Conservation (phyloP, 2,888 invertebrate genomes). For the Camponotus fellah region DNA sequence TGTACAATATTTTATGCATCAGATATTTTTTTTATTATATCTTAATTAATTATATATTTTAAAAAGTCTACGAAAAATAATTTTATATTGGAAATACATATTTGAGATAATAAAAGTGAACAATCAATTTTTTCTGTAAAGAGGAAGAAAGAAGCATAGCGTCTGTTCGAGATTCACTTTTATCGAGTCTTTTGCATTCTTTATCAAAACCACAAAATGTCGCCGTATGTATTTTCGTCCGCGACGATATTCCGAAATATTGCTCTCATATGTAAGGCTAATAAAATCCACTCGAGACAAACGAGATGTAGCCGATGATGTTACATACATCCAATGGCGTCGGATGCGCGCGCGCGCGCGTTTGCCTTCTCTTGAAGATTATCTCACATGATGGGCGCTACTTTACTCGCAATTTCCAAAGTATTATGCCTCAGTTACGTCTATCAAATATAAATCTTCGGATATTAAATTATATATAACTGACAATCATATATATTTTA, state of each 20-base stretch:
- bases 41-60: neutral
- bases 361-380: slow-evolving; percentile 9
- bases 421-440: neutral
- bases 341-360: neutral
- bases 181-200: slow-evolving; percentile 4
- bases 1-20: too few relatives aligned
- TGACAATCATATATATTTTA: neutral
- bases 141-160: neutral
- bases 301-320: slow-evolving; percentile 9
- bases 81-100: neutral
- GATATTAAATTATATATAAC: neutral
- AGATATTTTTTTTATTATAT: too few relatives aligned
- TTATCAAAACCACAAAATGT: slow-evolving; percentile 20
- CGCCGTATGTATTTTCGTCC: slow-evolving; percentile 33
- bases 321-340: slow-evolving; percentile 32
- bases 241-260: slow-evolving; percentile 33
- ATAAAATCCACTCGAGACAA: slow-evolving; percentile 37
- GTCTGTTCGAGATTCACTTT: neutral
- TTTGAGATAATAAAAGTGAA: neutral
- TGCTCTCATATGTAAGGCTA: slow-evolving; percentile 38
- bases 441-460: neutral
- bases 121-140: too few relatives aligned
- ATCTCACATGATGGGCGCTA: neutral
- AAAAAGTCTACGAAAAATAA: neutral
- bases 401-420: neutral